Percentiles rank a stretch among this genome's conserved stretches.
Conservation (phyloP, 2,113 vertebrate genomes). For the Lasiurus cinereus region DNA sequence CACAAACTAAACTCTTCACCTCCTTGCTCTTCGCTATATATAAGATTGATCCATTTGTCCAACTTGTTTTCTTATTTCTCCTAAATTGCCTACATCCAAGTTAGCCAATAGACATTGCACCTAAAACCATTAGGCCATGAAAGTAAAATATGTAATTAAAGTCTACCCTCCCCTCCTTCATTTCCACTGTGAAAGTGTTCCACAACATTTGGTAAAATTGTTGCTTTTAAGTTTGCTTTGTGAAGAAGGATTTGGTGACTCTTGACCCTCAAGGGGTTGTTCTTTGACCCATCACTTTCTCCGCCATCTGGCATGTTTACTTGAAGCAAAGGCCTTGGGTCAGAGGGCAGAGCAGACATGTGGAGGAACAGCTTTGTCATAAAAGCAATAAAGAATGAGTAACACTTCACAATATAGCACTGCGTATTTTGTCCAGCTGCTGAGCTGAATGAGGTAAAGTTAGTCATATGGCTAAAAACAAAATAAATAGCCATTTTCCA, state of each 20-base stretch:
- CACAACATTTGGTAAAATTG: slow-evolving; percentile 83
- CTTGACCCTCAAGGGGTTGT: slow-evolving; percentile 80
- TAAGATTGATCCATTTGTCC: slow-evolving; percentile 83
- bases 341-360: slow-evolving; percentile 89
- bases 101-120: slow-evolving; percentile 69
- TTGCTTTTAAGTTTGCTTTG: slow-evolving; percentile 87
- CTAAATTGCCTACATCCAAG: slow-evolving; percentile 77
- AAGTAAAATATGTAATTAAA: slow-evolving; percentile 80
- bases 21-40: slow-evolving; percentile 57
- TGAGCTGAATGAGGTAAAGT: slow-evolving; percentile 76
- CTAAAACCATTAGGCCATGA: slow-evolving; percentile 74
- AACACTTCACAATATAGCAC: slow-evolving; percentile 79
- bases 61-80: slow-evolving; percentile 76
- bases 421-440: slow-evolving; percentile 80
- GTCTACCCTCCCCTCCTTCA: slow-evolving; percentile 29
- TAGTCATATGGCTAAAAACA: slow-evolving; percentile 77
- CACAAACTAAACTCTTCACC: slow-evolving; percentile 72
- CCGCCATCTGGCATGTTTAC: slow-evolving; percentile 91
- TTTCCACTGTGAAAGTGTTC: slow-evolving; percentile 79
- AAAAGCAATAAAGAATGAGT: slow-evolving; percentile 85
- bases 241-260: slow-evolving; percentile 86
- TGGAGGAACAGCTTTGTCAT: slow-evolving; percentile 87
- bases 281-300: slow-evolving; percentile 88
- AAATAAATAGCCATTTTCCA: slow-evolving; percentile 79
- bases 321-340: slow-evolving; percentile 87